Percentiles rank a stretch among this genome's conserved stretches.
phyloP scores from a whole-genome alignment of 2,113 vertebrate genomes.

The Eclectus roratus region DNA sequence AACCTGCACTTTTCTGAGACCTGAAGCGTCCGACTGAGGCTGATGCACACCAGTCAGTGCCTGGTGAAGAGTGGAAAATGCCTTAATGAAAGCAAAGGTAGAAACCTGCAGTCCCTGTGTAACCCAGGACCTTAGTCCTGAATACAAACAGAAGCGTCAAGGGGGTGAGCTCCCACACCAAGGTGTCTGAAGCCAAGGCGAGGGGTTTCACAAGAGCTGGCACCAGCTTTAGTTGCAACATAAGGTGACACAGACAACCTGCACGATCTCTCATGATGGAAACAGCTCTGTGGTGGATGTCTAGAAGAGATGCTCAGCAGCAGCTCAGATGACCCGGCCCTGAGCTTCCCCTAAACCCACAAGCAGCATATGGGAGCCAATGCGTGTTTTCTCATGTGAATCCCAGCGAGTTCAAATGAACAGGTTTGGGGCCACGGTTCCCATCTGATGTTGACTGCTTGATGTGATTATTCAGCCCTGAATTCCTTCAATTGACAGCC shows the following conservation, averaged over 20 bases:
- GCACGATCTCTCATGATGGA: rapidly evolving
- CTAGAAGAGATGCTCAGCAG: rapidly evolving
- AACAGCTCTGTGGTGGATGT: rapidly evolving
- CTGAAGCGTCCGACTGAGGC: neutral
- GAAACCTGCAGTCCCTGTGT: neutral
- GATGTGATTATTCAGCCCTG: constrained; percentile 15
- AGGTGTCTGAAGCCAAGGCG: neutral
- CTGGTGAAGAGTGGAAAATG: neutral
- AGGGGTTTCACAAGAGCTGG: neutral
- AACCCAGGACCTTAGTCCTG: neutral
- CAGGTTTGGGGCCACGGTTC: neutral
- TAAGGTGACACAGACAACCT: too few relatives aligned
- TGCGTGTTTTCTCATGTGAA: neutral
- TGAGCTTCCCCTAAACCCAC: neutral
- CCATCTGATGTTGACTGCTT: neutral
- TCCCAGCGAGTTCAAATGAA: neutral
- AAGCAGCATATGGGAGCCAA: neutral
- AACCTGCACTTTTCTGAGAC: neutral
- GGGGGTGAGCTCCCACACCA: neutral
- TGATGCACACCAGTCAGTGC: rapidly evolving
- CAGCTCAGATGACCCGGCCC: neutral
- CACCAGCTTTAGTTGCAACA: neutral
- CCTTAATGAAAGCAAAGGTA: neutral
- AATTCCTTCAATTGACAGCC: constrained; percentile 31
- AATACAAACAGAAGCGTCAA: neutral